Conservation (phyloP, 2,888 invertebrate species). For the Dioctria rufipes region DNA sequence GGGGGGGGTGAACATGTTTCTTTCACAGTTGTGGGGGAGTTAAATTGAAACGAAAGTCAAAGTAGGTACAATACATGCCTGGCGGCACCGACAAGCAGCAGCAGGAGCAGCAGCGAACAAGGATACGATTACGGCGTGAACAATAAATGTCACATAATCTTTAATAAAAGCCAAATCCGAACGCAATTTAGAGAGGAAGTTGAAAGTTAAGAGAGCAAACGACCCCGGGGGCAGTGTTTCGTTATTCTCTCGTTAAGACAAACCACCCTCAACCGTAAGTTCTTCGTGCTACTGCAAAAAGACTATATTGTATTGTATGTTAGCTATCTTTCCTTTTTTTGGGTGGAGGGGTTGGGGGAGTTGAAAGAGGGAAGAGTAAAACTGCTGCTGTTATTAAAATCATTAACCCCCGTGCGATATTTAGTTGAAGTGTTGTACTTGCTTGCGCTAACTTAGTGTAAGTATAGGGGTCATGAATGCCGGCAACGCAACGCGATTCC, state of each 20-base stretch:
- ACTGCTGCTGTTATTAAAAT: slow-evolving; percentile 48
- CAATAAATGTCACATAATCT: slow-evolving; percentile 72
- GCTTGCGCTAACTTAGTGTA: no score
- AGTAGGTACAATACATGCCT: slow-evolving; percentile 52
- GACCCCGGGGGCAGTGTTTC: slow-evolving; percentile 22
- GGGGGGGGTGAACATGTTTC: background rate
- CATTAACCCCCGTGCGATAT: slow-evolving; percentile 42
- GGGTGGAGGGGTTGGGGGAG: background rate
- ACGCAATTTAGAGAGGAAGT: slow-evolving; percentile 57
- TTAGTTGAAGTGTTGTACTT: slow-evolving; percentile 8
- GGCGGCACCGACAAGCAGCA: slow-evolving; percentile 45
- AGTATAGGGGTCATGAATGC: no score
- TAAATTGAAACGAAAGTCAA: slow-evolving; percentile 57
- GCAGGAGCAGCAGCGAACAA: slow-evolving; percentile 57
- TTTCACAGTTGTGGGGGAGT: slow-evolving; percentile 30
- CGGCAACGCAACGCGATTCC: no score
- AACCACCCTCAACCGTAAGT: slow-evolving; percentile 9
- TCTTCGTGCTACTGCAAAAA: background rate
- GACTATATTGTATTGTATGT: background rate
- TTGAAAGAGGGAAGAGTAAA: background rate
- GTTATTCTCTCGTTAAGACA: slow-evolving; percentile 14
- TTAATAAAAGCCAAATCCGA: slow-evolving; percentile 67
- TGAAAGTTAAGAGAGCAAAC: slow-evolving; percentile 26
- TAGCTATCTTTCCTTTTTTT: background rate
- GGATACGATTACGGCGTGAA: slow-evolving; percentile 68